Percentiles rank a stretch among this genome's conserved stretches.
phyloP scores from a whole-genome alignment of 2,113 vertebrate genomes.

The Aegotheles bennettii region DNA sequence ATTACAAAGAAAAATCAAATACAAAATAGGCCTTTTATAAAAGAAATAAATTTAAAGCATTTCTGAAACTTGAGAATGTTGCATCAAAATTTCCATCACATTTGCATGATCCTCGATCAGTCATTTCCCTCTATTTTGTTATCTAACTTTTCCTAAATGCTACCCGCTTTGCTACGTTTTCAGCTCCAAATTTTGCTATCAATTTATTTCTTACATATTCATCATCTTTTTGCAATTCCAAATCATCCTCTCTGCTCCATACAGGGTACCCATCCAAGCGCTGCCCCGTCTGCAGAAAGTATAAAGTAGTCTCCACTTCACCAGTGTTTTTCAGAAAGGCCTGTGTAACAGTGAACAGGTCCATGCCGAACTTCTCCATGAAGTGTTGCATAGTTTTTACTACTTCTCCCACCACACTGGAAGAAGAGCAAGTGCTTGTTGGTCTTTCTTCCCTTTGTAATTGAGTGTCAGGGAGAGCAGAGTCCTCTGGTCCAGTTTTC shows the following conservation, averaged over 20 bases:
- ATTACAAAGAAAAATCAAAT: neutral
- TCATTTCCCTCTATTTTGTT: neutral
- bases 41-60: neutral
- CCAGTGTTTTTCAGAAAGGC: constrained; percentile 87
- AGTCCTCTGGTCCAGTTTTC: neutral
- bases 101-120: neutral
- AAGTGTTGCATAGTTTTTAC: constrained; percentile 73
- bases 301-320: constrained; percentile 74
- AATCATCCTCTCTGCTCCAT: constrained; percentile 76
- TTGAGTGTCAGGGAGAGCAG: neutral
- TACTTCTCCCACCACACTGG: constrained; percentile 46
- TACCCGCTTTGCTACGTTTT: constrained; percentile 73
- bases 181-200: constrained; percentile 74
- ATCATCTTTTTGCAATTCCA: constrained; percentile 70
- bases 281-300: constrained; percentile 74
- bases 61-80: neutral
- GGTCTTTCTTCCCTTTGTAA: constrained; percentile 36
- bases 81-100: neutral
- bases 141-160: constrained; percentile 71
- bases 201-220: constrained; percentile 44
- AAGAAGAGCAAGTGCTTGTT: constrained; percentile 26
- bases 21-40: neutral
- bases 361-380: constrained; percentile 79
- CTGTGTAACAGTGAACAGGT: constrained; percentile 83
- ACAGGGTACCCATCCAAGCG: constrained; percentile 74